phyloP scores from a whole-genome alignment of 2,113 vertebrate genomes.

The Xiphophorus hellerii region DNA sequence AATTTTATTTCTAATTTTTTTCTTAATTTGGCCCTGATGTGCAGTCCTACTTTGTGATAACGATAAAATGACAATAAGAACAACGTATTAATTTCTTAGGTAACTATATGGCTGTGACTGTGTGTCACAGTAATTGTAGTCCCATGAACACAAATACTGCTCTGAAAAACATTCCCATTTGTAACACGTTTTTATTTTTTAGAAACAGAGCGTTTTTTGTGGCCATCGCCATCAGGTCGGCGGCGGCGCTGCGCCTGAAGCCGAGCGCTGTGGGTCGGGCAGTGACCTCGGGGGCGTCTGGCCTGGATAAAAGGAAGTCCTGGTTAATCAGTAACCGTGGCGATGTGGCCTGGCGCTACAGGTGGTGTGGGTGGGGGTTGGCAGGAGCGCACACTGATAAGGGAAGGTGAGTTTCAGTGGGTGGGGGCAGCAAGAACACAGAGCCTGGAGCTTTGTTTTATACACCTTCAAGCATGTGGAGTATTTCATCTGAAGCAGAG shows the following conservation, averaged over 20 bases:
- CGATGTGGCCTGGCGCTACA: conserved; percentile 69
- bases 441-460: conserved; percentile 29
- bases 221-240: not conserved
- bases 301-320: conserved; percentile 77
- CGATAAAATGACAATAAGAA: too few species aligned
- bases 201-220: not conserved
- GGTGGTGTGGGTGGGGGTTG: conserved; percentile 67
- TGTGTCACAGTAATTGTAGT: too few species aligned
- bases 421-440: conserved; percentile 18
- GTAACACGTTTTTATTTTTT: not conserved
- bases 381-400: conserved; percentile 63
- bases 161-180: too few species aligned
- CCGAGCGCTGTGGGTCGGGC: conserved; percentile 49
- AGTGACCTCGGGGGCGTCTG: conserved; percentile 77
- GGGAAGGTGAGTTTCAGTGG: conserved; percentile 40
- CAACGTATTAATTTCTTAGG: too few species aligned
- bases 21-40: too few species aligned
- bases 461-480: not conserved
- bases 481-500: not conserved
- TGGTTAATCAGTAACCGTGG: conserved; percentile 75
- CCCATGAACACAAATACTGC: too few species aligned
- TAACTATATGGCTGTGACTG: too few species aligned
- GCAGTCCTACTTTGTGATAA: too few species aligned
- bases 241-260: conserved; percentile 30
- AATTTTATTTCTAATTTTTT: too few species aligned